Evolutionary conservation across 2,113 vertebrate genomes (phyloP).

Genomic region (Actenoides lindsayi): DNA sequence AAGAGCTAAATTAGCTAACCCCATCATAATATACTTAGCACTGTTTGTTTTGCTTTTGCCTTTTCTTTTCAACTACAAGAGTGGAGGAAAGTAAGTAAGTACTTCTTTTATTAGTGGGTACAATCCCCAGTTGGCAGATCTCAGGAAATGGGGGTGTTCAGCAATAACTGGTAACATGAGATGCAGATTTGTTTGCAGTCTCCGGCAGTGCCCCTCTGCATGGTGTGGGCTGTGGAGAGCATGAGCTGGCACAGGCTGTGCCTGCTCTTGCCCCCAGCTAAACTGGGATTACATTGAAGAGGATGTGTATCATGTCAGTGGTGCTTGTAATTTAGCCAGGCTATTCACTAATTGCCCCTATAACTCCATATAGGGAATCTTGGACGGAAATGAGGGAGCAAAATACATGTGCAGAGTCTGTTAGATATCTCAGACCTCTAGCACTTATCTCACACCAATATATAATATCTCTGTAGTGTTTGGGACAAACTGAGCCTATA

Average conservation of each 20-base stretch:
- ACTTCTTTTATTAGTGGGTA: not conserved
- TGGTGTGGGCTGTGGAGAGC: rapidly evolving
- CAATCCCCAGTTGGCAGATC: not conserved
- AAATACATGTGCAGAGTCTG: not conserved
- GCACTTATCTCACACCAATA: not conserved
- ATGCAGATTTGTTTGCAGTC: not conserved
- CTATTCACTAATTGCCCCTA: not conserved
- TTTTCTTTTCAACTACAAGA: conserved; percentile 10
- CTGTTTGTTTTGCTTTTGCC: conserved; percentile 13
- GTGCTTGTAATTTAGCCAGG: not conserved
- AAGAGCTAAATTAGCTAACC: conserved; percentile 41
- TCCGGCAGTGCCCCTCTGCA: not conserved
- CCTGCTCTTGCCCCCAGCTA: not conserved
- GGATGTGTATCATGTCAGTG: not conserved
- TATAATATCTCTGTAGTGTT: not conserved
- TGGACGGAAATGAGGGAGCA: not conserved
- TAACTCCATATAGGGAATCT: not conserved
- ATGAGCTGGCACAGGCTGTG: not conserved
- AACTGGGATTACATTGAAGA: not conserved
- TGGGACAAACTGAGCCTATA: not conserved
- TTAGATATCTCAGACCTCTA: not conserved
- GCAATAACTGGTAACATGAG: not conserved
- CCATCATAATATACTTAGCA: not conserved
- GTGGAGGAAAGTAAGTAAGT: conserved; percentile 19
- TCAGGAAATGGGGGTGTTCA: not conserved